Evolutionary conservation across 2,113 vertebrate species (phyloP).

Genomic region (Thryonomys swinderianus): DNA sequence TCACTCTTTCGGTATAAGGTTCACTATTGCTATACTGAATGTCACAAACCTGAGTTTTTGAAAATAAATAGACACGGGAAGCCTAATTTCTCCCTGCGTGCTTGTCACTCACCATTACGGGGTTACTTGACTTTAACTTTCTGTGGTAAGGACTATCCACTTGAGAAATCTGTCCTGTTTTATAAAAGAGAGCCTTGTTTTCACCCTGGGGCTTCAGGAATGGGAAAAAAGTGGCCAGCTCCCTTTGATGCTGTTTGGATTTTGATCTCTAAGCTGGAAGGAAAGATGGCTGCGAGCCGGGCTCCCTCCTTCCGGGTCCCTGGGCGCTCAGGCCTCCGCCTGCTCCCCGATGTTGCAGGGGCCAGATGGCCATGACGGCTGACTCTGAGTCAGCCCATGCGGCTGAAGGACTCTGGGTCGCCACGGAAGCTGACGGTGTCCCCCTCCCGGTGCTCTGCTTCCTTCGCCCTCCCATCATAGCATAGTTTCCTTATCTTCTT

Average conservation of each 20-base stretch:
- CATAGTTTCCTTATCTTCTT: slow-evolving; percentile 70
- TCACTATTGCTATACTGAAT: not conserved
- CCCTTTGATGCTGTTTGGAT: not conserved
- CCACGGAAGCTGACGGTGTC: not conserved
- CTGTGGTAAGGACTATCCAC: not conserved
- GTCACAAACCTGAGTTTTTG: not conserved
- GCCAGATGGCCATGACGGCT: not conserved
- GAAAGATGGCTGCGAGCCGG: not conserved
- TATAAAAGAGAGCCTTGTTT: not conserved
- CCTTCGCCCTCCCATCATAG: not conserved
- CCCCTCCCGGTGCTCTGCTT: not conserved
- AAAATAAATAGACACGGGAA: not conserved
- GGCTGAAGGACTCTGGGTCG: not conserved
- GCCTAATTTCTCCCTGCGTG: not conserved
- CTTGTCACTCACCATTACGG: not conserved
- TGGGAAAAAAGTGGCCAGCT: not conserved
- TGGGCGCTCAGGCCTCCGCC: fast-evolving
- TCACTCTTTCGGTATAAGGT: not conserved
- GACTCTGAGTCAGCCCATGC: not conserved
- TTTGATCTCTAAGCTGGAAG: not conserved
- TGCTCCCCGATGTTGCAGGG: not conserved
- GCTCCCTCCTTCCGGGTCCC: not conserved
- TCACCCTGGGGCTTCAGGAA: not conserved
- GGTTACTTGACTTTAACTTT: not conserved
- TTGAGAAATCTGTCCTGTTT: not conserved